Base-by-base conservation (phyloP, 2,113 vertebrate genomes). In the Cynocephalus volans region DNA sequence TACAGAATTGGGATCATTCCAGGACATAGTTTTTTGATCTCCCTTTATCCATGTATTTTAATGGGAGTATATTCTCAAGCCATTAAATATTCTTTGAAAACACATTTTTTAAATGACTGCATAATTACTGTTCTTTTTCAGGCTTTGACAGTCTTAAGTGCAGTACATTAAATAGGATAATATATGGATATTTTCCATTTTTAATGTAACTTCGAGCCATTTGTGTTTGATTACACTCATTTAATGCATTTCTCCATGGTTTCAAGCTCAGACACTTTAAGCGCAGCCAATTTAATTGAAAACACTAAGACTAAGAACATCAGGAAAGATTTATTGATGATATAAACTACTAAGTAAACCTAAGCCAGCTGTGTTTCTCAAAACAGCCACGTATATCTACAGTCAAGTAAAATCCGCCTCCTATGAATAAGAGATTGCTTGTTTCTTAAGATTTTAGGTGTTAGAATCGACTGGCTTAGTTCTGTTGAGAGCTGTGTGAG, bases 271-370 rank as follows among this genome's bases (percentile, higher is more conserved):
- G 60, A 88, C 48, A 80, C 88, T 96, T 81, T 77, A 96, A 95
- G 60, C 82, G 58, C 50, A 85, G 76, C 80, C 96, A 93, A 73
- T 97, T 97, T 97, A 83, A 95, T 75, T 8, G 31, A 70, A 97
- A 96, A 82, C 33, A 50, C 81, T 56, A 82, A 92, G 54, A 58
- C 70, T 48, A 23, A 90, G 60, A 92, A 84, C 45, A 77, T 52
- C 33, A 70, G 65, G 70, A 80, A 90, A 85, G 70, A 75, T 85
- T 90, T 94, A 92, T 31, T 2, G 19, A 36, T 60, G 54, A 13
- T 62, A 41, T 72, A 64, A 96, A 60, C 45, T 64, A 80, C 48
- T 87, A 56, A n/a, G 48, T 64, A 92, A 88, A 72, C 21, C 48
- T 67, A 73, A 91, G 58, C 56, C 48, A 62, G 62, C 36, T n/a